Base-by-base conservation (phyloP, 2,113 vertebrate species). In the Odontophorus gujanensis region DNA sequence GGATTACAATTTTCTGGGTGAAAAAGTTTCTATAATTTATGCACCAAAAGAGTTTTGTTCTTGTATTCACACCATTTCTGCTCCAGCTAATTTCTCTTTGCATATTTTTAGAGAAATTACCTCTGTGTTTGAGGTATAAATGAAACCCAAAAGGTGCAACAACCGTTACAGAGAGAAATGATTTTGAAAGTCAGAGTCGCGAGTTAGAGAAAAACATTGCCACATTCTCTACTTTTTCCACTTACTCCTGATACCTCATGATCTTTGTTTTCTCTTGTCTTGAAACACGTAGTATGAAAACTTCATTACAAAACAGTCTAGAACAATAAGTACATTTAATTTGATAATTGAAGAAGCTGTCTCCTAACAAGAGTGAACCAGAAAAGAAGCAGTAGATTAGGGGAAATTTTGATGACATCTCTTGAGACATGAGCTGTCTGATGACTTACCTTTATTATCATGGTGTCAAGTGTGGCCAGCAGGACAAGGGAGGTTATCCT, bases 71-170 rank as follows among this genome's bases (percentile, higher is more conserved):
- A 57, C 8, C 4, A 43, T 4, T 18, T 82, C 13, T 85, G 6
- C 18, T 51, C 30, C 47, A 82, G 8, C 1, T 2, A 58, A 7
- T 2, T 6, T 7, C 34, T n/a, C 2, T 26, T 20, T 25, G 6
- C 6, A 2, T 40, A 13, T 76, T 73, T 48, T 15, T 18, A 65
- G 21, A 30, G 2, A 18, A 92, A 11, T 30, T 7, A 25, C 4
- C 7, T 50, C 43, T 30, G 42, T 14, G 13, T 14, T 12, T 71
- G 16, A 2, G 1, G 1, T 21, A 12, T 4, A 47, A 1, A 0
- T 8, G 18, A 73, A 78, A 68, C 16, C 13, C 9, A 42, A 21
- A 57, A 14, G 14, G 14, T 19, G 19, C 7, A 11, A 17, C 38
- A 22, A 2, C 1, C 24, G 63, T 10, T 6, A n/a, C 1, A 18